Conservation (phyloP, 2,888 invertebrate species). For the Leptothorax acervorum region DNA sequence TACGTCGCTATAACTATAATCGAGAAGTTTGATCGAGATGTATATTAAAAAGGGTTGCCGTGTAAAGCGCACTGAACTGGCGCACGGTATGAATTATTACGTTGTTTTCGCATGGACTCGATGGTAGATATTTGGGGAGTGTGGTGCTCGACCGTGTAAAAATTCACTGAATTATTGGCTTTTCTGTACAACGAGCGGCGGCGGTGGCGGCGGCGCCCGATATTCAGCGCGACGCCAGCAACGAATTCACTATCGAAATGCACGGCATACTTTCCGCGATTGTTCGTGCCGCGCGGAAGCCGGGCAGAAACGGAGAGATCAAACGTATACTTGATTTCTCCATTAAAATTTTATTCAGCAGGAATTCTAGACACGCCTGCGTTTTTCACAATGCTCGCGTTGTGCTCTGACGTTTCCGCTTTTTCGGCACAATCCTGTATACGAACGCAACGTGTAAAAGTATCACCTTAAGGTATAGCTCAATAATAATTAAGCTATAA, state of each 20-base stretch:
- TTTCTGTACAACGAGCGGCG: conserved; percentile 48
- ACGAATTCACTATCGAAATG: conserved; percentile 64
- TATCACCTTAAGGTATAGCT: not conserved
- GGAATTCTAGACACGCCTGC: conserved; percentile 47
- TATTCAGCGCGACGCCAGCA: conserved; percentile 55
- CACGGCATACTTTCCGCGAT: conserved; percentile 67
- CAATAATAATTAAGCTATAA: conserved; percentile 10
- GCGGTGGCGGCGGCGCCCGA: conserved; percentile 9
- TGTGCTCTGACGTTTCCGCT: conserved; percentile 35
- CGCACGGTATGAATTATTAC: conserved; percentile 61
- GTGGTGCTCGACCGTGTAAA: conserved; percentile 55
- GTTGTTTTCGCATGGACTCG: conserved; percentile 54
- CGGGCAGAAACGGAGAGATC: conserved; percentile 55
- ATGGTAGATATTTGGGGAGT: conserved; percentile 53
- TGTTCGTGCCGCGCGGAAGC: conserved; percentile 59
- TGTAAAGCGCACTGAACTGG: conserved; percentile 39
- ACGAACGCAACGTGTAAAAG: conserved; percentile 46
- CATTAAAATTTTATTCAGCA: conserved; percentile 69
- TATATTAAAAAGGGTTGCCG: conserved; percentile 41
- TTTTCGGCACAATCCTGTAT: conserved; percentile 42
- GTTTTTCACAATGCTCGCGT: conserved; percentile 43
- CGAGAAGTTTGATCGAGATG: conserved; percentile 49
- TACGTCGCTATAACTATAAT: conserved; percentile 28
- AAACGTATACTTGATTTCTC: conserved; percentile 69
- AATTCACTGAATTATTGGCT: conserved; percentile 67